Evolutionary conservation across 2,888 invertebrate genomes (phyloP).

Genomic region (Drosophila phalerata): DNA sequence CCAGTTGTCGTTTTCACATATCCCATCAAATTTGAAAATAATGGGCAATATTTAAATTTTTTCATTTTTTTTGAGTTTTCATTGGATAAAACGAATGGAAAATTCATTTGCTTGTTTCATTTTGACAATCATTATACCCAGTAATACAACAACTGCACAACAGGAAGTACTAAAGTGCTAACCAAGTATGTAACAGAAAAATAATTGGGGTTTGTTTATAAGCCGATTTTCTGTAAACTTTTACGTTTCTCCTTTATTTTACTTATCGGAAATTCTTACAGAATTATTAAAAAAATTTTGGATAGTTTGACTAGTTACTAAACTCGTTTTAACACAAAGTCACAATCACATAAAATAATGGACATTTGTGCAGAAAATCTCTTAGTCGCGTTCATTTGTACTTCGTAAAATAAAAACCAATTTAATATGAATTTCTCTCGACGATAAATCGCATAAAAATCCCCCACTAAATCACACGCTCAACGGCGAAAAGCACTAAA

Average conservation of each 20-base stretch:
- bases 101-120: constrained; percentile 34
- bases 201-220: background rate
- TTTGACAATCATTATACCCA: constrained; percentile 14
- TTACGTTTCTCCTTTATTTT: background rate
- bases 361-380: background rate
- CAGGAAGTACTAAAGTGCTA: background rate
- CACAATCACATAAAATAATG: background rate
- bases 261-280: background rate
- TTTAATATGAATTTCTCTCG: constrained; percentile 11
- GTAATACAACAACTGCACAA: background rate
- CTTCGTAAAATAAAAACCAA: background rate
- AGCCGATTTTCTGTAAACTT: background rate
- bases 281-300: background rate
- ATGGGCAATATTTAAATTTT: constrained; percentile 3
- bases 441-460: constrained; percentile 31
- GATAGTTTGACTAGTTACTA: background rate
- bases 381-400: background rate
- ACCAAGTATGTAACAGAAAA: background rate
- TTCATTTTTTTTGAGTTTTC: background rate
- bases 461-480: constrained; percentile 7
- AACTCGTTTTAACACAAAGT: background rate
- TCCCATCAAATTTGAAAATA: constrained; percentile 9
- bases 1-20: constrained; percentile 19
- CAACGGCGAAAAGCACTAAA: constrained; percentile 11
- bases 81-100: constrained; percentile 28